Evolutionary conservation across 2,888 invertebrate genomes (phyloP).

Genomic region (Xanthorhoe designata): DNA sequence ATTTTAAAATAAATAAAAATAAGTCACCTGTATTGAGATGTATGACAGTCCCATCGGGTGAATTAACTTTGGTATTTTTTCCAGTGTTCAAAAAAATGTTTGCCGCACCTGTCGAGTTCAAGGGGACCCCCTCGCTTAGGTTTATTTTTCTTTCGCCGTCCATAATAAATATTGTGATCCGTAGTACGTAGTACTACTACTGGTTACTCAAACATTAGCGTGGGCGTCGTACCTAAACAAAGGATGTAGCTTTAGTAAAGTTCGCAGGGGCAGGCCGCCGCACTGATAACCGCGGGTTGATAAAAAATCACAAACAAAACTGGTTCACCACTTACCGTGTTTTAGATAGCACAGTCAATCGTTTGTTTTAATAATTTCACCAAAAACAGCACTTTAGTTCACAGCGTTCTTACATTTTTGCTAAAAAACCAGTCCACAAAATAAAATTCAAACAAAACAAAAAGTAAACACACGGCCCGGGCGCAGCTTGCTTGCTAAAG

Average conservation of each 20-base stretch:
- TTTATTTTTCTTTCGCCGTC: constrained; percentile 75
- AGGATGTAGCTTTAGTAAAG: constrained; percentile 75
- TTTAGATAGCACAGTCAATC: constrained; percentile 23
- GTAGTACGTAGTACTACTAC: constrained; percentile 57
- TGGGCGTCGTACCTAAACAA: constrained; percentile 74
- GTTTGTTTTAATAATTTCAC: constrained; percentile 18
- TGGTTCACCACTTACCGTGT: constrained; percentile 58
- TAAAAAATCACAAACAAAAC: constrained; percentile 62
- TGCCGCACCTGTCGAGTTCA: constrained; percentile 75
- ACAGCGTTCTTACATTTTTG: constrained; percentile 37
- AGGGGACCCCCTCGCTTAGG: constrained; percentile 74
- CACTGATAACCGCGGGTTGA: constrained; percentile 66
- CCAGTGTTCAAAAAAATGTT: constrained; percentile 79
- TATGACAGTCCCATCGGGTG: constrained; percentile 75
- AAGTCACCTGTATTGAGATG: constrained; percentile 79
- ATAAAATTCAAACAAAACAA: constrained; percentile 58
- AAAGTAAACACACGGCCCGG: constrained; percentile 56
- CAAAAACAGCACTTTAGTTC: constrained; percentile 26
- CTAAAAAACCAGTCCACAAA: constrained; percentile 51
- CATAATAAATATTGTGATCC: constrained; percentile 65
- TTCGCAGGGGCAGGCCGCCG: constrained; percentile 55
- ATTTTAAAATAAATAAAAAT: neutral
- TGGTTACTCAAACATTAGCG: constrained; percentile 65
- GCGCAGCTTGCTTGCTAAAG: constrained; percentile 28
- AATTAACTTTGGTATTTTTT: constrained; percentile 69